Evolutionary conservation across 2,113 vertebrate genomes (phyloP).

Genomic region (Thomomys bottae): DNA sequence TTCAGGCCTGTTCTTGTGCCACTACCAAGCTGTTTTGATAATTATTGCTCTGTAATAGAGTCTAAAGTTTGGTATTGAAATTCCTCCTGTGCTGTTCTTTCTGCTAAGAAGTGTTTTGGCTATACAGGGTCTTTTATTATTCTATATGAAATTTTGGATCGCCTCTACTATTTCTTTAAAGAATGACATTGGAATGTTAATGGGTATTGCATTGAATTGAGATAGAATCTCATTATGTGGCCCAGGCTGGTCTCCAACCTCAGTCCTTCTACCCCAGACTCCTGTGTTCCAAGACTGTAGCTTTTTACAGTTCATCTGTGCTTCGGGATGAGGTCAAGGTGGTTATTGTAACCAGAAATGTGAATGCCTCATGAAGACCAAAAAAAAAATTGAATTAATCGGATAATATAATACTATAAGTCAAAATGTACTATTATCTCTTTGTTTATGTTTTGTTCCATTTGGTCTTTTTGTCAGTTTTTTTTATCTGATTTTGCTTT

Average conservation of each 20-base stretch:
- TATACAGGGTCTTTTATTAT: too few species aligned
- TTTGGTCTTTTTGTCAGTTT: background rate
- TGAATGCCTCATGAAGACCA: conserved; percentile 49
- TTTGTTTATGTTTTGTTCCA: conserved; percentile 68
- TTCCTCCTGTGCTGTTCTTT: too few species aligned
- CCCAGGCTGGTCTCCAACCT: background rate
- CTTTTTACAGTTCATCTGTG: background rate
- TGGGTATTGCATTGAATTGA: too few species aligned
- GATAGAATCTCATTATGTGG: background rate
- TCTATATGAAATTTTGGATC: too few species aligned
- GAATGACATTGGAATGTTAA: too few species aligned
- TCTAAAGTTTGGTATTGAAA: too few species aligned
- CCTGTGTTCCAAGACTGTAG: background rate
- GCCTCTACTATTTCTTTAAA: too few species aligned
- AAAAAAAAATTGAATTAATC: conserved; percentile 64
- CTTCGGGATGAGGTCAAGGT: background rate
- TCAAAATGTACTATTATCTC: conserved; percentile 63
- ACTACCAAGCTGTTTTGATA: too few species aligned
- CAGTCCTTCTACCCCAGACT: background rate
- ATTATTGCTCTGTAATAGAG: too few species aligned
- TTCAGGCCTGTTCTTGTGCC: too few species aligned
- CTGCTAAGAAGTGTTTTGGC: too few species aligned
- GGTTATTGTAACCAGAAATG: background rate
- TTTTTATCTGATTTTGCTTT: conserved; percentile 51
- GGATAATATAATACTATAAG: conserved; percentile 63